Conservation (phyloP, 2,113 vertebrate species). For the Albula glossodonta region DNA sequence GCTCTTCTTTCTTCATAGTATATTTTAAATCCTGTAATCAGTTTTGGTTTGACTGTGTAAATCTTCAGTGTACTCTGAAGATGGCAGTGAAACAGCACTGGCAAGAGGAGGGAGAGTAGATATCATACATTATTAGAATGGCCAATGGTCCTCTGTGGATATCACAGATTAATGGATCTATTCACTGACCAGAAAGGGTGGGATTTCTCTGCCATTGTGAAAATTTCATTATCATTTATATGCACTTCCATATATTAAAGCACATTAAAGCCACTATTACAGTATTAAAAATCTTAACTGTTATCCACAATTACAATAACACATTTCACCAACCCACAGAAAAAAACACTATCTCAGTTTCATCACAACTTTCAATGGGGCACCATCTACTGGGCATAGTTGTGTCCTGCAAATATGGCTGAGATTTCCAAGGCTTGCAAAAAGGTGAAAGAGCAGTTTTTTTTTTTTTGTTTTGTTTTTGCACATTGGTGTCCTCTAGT, state of each 20-base stretch:
- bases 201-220: background rate
- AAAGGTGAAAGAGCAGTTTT: background rate
- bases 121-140: background rate
- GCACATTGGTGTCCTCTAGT: constrained; percentile 13
- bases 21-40: constrained; percentile 2
- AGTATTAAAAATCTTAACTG: too few relatives aligned
- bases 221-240: background rate
- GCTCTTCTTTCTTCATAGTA: constrained; percentile 16
- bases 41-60: constrained; percentile 4
- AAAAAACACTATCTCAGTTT: background rate
- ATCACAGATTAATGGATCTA: background rate
- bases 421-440: background rate
- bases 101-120: background rate
- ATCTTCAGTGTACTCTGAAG: constrained; percentile 4
- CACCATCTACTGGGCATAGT: constrained; percentile 21
- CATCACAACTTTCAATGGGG: background rate
- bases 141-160: background rate
- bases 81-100: background rate
- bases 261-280: background rate
- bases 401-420: background rate
- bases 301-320: background rate
- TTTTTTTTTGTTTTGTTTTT: background rate
- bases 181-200: background rate
- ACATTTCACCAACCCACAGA: background rate
- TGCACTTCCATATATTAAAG: background rate